Evolutionary conservation across 1,140 invertebrate genomes (phyloP).

Genomic region (Dendroctonus ponderosae): DNA sequence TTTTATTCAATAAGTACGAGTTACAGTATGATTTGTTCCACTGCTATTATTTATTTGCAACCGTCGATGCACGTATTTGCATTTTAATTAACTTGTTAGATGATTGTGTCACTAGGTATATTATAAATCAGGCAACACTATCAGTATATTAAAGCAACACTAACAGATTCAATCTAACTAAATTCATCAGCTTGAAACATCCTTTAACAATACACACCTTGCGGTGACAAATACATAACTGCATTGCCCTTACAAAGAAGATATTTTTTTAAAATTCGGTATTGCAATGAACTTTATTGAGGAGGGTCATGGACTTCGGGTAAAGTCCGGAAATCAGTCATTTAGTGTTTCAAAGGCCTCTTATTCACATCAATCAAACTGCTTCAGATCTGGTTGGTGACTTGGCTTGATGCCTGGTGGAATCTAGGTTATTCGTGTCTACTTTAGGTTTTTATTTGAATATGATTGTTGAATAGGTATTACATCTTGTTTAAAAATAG

Average conservation of each 20-base stretch:
- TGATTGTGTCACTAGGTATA: too few relatives aligned
- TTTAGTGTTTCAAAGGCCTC: conserved; percentile 26
- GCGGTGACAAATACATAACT: conserved; percentile 6
- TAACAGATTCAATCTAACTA: too few relatives aligned
- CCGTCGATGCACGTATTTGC: too few relatives aligned
- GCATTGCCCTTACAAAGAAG: conserved; percentile 19
- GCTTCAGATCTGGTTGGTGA: conserved; percentile 17
- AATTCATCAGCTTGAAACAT: background rate
- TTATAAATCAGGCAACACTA: too few relatives aligned
- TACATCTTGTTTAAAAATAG: too few relatives aligned
- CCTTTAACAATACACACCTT: conserved; percentile 12
- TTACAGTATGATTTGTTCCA: too few relatives aligned
- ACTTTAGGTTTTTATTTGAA: conserved; percentile 20
- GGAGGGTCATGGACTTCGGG: conserved; percentile 21
- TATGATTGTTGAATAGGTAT: conserved; percentile 13
- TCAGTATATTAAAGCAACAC: too few relatives aligned
- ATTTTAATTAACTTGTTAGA: too few relatives aligned
- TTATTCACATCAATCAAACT: conserved; percentile 20
- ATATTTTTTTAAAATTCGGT: conserved; percentile 9
- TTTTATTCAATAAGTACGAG: too few relatives aligned
- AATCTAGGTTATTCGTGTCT: conserved; percentile 22
- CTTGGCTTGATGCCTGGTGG: conserved; percentile 16
- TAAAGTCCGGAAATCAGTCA: conserved; percentile 12
- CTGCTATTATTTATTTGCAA: too few relatives aligned
- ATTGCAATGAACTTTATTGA: conserved; percentile 17